phyloP scores from a whole-genome alignment of 1,140 invertebrate species.

The Homalodisca vitripennis region DNA sequence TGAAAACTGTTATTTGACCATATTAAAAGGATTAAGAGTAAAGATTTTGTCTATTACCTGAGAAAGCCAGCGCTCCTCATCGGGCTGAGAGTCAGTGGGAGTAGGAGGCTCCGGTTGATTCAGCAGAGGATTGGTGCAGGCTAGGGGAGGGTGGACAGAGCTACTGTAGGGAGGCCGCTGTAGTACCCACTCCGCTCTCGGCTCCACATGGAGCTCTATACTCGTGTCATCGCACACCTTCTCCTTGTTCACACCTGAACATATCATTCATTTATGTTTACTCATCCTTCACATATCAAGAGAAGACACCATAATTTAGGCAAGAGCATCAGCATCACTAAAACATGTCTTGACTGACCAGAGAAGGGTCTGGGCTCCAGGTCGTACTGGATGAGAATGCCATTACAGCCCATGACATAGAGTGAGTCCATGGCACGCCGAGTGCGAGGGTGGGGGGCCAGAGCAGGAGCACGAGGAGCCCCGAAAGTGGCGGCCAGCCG shows the following conservation, averaged over 20 bases:
- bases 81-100: background rate
- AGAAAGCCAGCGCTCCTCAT: constrained; percentile 47
- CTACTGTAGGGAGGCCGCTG: constrained; percentile 65
- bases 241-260: constrained; percentile 74
- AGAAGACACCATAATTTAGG: too few relatives aligned
- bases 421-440: constrained; percentile 73
- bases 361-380: constrained; percentile 76
- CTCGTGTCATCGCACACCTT: constrained; percentile 88
- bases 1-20: too few relatives aligned
- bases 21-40: too few relatives aligned
- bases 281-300: too few relatives aligned
- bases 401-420: constrained; percentile 87
- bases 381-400: constrained; percentile 86
- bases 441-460: constrained; percentile 40
- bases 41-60: too few relatives aligned
- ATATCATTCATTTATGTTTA: too few relatives aligned
- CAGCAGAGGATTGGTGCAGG: constrained; percentile 38
- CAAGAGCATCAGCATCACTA: too few relatives aligned
- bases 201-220: constrained; percentile 82
- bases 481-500: constrained; percentile 78
- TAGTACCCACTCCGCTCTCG: constrained; percentile 87
- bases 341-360: constrained; percentile 54
- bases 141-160: constrained; percentile 52
- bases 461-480: constrained; percentile 65
- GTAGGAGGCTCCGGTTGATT: constrained; percentile 19